These are phyloP conservation scores for Mactromeris polynyma DNA, from an alignment of 2,888 invertebrate species.

Conservation along the genomic window DNA sequence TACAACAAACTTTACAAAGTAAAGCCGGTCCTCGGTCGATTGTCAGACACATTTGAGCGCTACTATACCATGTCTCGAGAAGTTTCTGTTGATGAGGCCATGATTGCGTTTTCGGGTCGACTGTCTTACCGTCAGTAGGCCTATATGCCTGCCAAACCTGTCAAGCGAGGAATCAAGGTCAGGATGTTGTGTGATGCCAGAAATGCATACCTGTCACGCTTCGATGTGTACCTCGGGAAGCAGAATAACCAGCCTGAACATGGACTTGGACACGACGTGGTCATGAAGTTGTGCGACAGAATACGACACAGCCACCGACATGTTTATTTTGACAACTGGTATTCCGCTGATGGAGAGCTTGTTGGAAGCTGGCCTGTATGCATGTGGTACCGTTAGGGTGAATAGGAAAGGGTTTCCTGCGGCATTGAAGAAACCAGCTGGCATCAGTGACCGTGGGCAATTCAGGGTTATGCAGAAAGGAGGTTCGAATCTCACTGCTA, in stretches of 20 bases:
- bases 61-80: conserved; percentile 28
- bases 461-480: conserved; percentile 43
- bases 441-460: conserved; percentile 29
- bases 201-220: conserved; percentile 36
- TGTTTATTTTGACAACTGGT: conserved; percentile 36
- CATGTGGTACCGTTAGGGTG: conserved; percentile 49
- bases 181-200: conserved; percentile 36
- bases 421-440: conserved; percentile 51
- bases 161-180: conserved; percentile 47
- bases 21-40: not conserved
- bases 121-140: too few relatives aligned
- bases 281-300: conserved; percentile 35
- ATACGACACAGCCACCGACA: not conserved
- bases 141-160: conserved; percentile 46
- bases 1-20: not conserved
- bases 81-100: conserved; percentile 41
- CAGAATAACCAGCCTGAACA: conserved; percentile 36
- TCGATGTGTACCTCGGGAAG: conserved; percentile 42
- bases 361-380: too few relatives aligned
- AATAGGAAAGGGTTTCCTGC: conserved; percentile 46
- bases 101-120: conserved; percentile 40
- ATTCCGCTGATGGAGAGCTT: too few relatives aligned
- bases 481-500: conserved; percentile 30
- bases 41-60: not conserved
- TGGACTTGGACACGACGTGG: conserved; percentile 52